A percentile compares a stretch with the other conserved stretches of the same genome.
phyloP scores from a whole-genome alignment of 2,797 vertebrate species.

The Pipistrellus nathusii region DNA sequence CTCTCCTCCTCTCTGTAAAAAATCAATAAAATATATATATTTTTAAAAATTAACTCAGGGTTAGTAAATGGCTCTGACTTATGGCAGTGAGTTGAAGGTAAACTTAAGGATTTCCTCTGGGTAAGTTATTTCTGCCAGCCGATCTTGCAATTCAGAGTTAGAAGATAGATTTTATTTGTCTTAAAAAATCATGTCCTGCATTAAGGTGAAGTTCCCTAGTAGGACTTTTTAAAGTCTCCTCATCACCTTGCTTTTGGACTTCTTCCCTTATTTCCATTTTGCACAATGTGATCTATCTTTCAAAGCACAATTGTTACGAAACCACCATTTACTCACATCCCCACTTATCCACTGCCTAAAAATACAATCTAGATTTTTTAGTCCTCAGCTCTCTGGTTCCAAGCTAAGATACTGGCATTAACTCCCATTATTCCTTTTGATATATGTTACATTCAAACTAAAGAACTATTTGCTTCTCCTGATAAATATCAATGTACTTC shows the following conservation, averaged over 20 bases:
- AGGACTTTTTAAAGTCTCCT: neutral
- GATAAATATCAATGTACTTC: neutral
- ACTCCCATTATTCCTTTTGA: slow-evolving; percentile 20
- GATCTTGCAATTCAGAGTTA: neutral
- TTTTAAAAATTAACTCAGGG: neutral
- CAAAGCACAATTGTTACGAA: slow-evolving; percentile 38
- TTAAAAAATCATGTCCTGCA: slow-evolving; percentile 28
- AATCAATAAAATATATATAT: too few relatives aligned
- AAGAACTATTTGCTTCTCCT: neutral
- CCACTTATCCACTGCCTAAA: neutral
- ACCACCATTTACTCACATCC: neutral
- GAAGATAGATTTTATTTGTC: slow-evolving; percentile 1
- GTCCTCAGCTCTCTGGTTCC: neutral
- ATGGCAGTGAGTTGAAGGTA: neutral
- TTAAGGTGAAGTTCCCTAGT: neutral
- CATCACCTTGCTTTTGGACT: neutral
- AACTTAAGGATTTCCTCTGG: slow-evolving; percentile 9
- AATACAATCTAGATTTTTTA: slow-evolving; percentile 30
- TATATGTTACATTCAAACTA: neutral
- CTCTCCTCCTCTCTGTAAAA: too few relatives aligned
- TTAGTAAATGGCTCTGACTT: neutral
- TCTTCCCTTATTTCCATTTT: slow-evolving; percentile 7
- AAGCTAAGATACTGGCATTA: neutral
- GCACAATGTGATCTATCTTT: neutral
- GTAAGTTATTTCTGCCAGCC: neutral